Evolutionary conservation across 2,888 invertebrate species (phyloP).

Genomic region (Agrotis ipsilon): DNA sequence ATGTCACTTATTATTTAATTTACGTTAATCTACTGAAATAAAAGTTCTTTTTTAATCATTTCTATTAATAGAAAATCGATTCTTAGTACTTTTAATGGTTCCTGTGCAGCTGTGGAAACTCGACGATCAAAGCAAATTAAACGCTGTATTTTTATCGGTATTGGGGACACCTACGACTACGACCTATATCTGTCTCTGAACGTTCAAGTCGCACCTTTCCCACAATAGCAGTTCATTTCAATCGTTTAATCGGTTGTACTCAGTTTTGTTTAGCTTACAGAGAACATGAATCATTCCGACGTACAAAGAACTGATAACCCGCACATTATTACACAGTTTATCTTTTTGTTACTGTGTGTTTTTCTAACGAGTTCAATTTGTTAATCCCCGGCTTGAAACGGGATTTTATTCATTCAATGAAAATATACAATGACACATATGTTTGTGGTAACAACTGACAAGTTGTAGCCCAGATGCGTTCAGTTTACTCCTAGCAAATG

Average conservation of each 20-base stretch:
- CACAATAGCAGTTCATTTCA: slow-evolving; percentile 22
- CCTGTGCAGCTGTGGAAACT: slow-evolving; percentile 13
- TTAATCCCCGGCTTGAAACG: slow-evolving; percentile 12
- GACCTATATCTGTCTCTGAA: slow-evolving; percentile 39
- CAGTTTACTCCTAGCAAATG: slow-evolving; percentile 42
- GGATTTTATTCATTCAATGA: slow-evolving; percentile 32
- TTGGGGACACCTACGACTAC: background rate
- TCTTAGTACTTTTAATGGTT: slow-evolving; percentile 28
- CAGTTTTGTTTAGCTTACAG: slow-evolving; percentile 25
- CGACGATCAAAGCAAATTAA: slow-evolving; percentile 1
- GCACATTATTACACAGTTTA: slow-evolving; percentile 12
- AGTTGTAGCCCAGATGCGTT: slow-evolving; percentile 31
- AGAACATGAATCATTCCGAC: slow-evolving; percentile 40
- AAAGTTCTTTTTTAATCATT: slow-evolving; percentile 14
- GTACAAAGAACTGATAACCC: slow-evolving; percentile 11
- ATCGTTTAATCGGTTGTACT: slow-evolving; percentile 9
- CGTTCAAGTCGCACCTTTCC: slow-evolving; percentile 17
- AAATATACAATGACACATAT: slow-evolving; percentile 49
- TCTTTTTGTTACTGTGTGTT: slow-evolving; percentile 5
- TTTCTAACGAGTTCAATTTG: slow-evolving; percentile 16
- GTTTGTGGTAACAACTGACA: slow-evolving; percentile 4
- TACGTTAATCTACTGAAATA: slow-evolving; percentile 1
- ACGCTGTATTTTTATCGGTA: background rate
- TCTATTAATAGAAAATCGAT: slow-evolving; percentile 20
- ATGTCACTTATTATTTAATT: background rate